Percentiles rank a stretch among this genome's conserved stretches.
phyloP scores from a whole-genome alignment of 2,888 invertebrate genomes.

The Yponomeuta malinellus region DNA sequence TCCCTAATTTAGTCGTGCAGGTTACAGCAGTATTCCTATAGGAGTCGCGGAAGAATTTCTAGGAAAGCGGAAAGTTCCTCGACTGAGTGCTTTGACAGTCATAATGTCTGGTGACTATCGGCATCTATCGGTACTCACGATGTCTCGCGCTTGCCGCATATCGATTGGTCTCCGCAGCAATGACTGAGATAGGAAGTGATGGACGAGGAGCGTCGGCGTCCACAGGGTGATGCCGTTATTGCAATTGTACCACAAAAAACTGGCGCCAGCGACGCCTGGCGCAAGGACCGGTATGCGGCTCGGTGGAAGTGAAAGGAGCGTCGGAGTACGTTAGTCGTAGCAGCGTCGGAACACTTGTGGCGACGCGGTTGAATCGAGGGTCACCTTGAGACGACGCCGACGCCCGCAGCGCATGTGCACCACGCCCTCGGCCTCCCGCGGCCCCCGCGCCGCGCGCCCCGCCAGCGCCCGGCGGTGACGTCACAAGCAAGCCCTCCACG shows the following conservation, averaged over 20 bases:
- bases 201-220: slow-evolving; percentile 69
- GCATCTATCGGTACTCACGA: slow-evolving; percentile 58
- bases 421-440: slow-evolving; percentile 57
- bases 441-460: slow-evolving; percentile 31
- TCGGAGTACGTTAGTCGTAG: slow-evolving; percentile 31
- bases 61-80: slow-evolving; percentile 34
- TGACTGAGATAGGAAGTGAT: slow-evolving; percentile 69
- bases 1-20: too few relatives aligned
- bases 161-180: slow-evolving; percentile 71
- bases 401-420: slow-evolving; percentile 65
- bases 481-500: slow-evolving; percentile 39
- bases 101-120: slow-evolving; percentile 2
- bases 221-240: slow-evolving; percentile 69
- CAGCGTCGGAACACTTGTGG: slow-evolving; percentile 26
- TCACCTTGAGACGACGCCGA: slow-evolving; percentile 66
- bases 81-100: slow-evolving; percentile 31
- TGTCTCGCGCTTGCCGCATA: slow-evolving; percentile 71
- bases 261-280: slow-evolving; percentile 50
- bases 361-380: slow-evolving; percentile 53
- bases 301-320: slow-evolving; percentile 52
- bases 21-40: not conserved
- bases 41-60: not conserved
- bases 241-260: slow-evolving; percentile 47
- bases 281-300: slow-evolving; percentile 50
- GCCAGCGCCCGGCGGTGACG: slow-evolving; percentile 26